These are phyloP conservation scores for Aphis gossypii DNA, from an alignment of 1,140 invertebrate species.

Conservation along the genomic window DNA sequence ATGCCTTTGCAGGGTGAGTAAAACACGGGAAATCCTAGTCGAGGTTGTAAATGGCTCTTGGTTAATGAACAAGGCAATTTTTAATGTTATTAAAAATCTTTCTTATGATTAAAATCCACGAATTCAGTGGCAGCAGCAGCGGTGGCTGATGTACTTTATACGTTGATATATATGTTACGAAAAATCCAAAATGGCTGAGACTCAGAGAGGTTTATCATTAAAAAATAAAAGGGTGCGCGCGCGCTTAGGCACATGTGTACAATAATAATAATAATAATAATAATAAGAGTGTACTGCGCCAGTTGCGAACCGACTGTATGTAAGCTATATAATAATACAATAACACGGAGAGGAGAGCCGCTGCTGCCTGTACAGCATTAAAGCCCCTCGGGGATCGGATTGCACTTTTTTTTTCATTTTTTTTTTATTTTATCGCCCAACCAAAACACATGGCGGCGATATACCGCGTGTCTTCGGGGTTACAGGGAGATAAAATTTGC, in stretches of 20 bases:
- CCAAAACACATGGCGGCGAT: constrained; percentile 48
- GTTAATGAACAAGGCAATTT: not conserved
- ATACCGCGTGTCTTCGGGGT: not conserved
- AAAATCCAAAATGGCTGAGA: constrained; percentile 40
- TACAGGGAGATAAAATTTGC: constrained; percentile 14
- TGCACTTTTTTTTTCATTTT: constrained; percentile 30
- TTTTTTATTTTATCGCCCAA: constrained; percentile 14
- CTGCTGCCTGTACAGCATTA: not conserved
- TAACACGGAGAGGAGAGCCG: not conserved
- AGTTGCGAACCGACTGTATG: constrained; percentile 8
- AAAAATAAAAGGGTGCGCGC: constrained; percentile 33
- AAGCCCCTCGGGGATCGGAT: constrained; percentile 53
- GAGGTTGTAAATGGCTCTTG: not conserved
- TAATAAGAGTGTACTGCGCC: not conserved
- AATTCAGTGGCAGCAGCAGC: not conserved
- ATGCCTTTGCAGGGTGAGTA: not conserved
- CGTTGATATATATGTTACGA: not conserved
- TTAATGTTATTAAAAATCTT: constrained; percentile 22
- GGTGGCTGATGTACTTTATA: not conserved
- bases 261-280: not conserved
- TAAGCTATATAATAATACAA: not conserved
- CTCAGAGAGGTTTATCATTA: constrained; percentile 34
- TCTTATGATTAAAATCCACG: not conserved
- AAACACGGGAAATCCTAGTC: not conserved
- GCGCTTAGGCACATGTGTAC: not conserved